These are phyloP conservation scores for Aphyosemion australe DNA, from an alignment of 2,113 vertebrate species.

Conservation along the genomic window DNA sequence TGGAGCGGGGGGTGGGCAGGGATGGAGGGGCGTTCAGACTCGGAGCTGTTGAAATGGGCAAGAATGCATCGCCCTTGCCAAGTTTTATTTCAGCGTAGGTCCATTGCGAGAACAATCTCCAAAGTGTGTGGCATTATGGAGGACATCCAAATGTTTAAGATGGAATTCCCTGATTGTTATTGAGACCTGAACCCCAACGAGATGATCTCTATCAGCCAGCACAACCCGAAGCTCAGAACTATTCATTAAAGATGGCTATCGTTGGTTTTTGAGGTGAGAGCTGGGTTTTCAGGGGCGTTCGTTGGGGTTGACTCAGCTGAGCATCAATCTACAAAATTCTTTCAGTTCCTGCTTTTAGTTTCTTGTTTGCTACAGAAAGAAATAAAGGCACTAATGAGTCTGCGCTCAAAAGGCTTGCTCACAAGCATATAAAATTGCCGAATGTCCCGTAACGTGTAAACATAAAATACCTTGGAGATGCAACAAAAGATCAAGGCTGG, in stretches of 20 bases:
- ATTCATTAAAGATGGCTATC: conserved; percentile 86
- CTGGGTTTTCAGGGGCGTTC: conserved; percentile 70
- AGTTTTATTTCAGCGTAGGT: conserved; percentile 82
- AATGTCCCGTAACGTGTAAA: conserved; percentile 44
- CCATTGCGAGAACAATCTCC: conserved; percentile 79
- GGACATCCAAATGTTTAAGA: conserved; percentile 82
- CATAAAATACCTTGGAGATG: conserved; percentile 49
- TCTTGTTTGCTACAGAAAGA: background rate
- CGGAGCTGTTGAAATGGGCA: conserved; percentile 59
- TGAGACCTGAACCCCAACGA: conserved; percentile 80
- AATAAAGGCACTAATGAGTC: conserved; percentile 39
- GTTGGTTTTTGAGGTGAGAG: conserved; percentile 52
- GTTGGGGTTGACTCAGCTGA: conserved; percentile 32
- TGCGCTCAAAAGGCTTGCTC: conserved; percentile 22
- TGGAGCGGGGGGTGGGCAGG: conserved; percentile 24
- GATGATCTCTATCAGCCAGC: conserved; percentile 79
- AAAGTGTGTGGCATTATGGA: conserved; percentile 85
- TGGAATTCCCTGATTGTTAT: conserved; percentile 82
- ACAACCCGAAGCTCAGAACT: conserved; percentile 74
- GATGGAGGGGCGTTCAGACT: conserved; percentile 46
- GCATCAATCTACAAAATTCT: conserved; percentile 4
- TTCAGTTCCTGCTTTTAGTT: conserved; percentile 34
- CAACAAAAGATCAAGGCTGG: conserved; percentile 61
- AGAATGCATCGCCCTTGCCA: conserved; percentile 69
- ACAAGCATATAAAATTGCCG: conserved; percentile 30